Base-by-base conservation (phyloP, 2,888 invertebrate species). In the Dasypolia templi region DNA sequence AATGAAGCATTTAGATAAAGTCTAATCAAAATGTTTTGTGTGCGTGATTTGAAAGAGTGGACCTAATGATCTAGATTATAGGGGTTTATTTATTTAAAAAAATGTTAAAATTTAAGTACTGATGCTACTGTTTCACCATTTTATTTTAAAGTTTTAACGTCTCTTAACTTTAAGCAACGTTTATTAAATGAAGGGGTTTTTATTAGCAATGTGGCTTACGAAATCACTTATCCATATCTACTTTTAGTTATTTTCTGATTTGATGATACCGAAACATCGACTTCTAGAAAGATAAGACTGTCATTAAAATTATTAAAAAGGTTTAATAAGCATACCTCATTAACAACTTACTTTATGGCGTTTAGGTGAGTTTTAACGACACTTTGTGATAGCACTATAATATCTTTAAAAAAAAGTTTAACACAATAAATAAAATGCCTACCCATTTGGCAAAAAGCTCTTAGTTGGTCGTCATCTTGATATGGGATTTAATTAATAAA, bases 391-490 rank as follows among this genome's bases (percentile, higher is more conserved):
- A 22, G 17, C 56, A 39, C 46, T 39, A 26, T 73, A 80, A 78
- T 32, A 26, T 39, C 2, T 22, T 51, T 39, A 9, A 7, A 49
- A 55, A 22, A 5, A 26, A n/a, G 35, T n/a, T 26, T 53, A 44
- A 44, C 39, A 55, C 39, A 42, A 51, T 53, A 39, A 74, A 67
- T 62, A 80, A 55, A 29, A 66, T 46, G 35, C 7, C 26, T 59
- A 53, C 26, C 32, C 58, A 82, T 82, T 67, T 63, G 53, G 49
- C 58, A 58, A 77, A 77, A 63, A 44, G 44, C 32, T 53, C 29
- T 62, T 82, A 77, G 70, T 49, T 53, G 77, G 46, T 66, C 65
- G 55, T 70, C 76, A 81, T 56, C 32, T 65, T 66, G 35, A 53
- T 70, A 39, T 49, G 0, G n/a, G n/a, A 58, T 53, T 42, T 39